Evolutionary conservation across 2,888 invertebrate genomes (phyloP), one percentile per base, ranked within the genome.

Genomic region (Anoplius nigerrimus): DNA sequence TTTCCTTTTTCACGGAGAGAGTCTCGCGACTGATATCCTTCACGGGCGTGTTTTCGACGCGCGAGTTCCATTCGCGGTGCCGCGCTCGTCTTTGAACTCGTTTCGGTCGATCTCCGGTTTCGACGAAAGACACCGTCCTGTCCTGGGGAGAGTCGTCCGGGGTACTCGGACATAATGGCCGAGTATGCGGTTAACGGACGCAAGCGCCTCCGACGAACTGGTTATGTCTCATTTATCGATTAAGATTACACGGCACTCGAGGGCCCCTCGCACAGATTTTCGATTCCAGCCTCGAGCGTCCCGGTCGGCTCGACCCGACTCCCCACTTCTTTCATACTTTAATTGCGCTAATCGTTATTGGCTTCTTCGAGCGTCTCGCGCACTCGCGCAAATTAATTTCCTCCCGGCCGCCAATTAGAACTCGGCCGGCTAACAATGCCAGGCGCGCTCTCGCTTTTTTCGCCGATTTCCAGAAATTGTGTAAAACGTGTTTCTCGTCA

Each of bases 211-310:
- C 74, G 68, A 71, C 71, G 69, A 73, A 75, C 73, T 73, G 76
- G 75, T 76, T 76, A 76, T 75, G 75, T 75, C 75, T 74, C 71
- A 76, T 76, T 76, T 74, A 74, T 74, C 76, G 76, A 76, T 76
- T 76, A 76, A 76, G 76, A 76, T 76, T 76, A 76, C 76, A 66
- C 70, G 73, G 71, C 34, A 34, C 34, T 18, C 69, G 62, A n/a
- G n/a, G n/a, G 69, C 56, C 72, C 61, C 66, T 69, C 63, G 46
- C 56, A 24, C 2, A 24, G 62, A 72, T 69, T 72, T 66, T 69
- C 66, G 3, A 18, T 34, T 52, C 52, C 6, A 20, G 15, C 16
- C 8, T 6, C 18, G 48, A 48, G 4, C 1, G n/a, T n/a, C n/a
- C 18, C 48, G 48, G 1, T 48, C 18, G 20, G 48, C 20, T 20